phyloP scores from a whole-genome alignment of 2,888 invertebrate species.

The Dynastes hyllus region DNA sequence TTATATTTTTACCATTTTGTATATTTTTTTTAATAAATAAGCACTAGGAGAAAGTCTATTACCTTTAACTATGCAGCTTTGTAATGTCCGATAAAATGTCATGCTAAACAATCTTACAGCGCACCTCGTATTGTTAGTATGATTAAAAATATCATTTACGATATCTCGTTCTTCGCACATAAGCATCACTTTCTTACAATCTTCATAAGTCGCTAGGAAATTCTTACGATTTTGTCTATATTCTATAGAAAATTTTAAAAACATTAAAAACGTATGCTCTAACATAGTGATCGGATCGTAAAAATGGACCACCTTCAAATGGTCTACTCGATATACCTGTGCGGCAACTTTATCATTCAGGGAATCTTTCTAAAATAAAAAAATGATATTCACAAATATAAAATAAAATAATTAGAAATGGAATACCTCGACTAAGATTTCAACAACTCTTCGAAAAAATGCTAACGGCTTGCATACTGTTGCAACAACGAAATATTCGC shows the following conservation, averaged over 20 bases:
- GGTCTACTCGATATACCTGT: slow-evolving; percentile 38
- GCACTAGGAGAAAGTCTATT: neutral
- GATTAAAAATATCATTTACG: slow-evolving; percentile 31
- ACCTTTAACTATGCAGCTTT: slow-evolving; percentile 26
- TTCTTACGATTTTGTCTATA: slow-evolving; percentile 2
- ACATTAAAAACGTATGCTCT: slow-evolving; percentile 34
- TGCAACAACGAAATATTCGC: slow-evolving; percentile 51
- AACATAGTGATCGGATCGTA: slow-evolving; percentile 48
- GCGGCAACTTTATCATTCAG: slow-evolving; percentile 5
- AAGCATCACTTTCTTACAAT: slow-evolving; percentile 30
- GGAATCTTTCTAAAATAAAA: slow-evolving; percentile 8
- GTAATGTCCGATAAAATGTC: slow-evolving; percentile 30
- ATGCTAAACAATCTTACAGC: slow-evolving; percentile 48
- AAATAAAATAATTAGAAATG: neutral
- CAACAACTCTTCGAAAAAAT: slow-evolving; percentile 29
- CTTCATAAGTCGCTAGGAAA: neutral
- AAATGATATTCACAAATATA: neutral
- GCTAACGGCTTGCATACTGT: slow-evolving; percentile 48
- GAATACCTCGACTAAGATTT: slow-evolving; percentile 29
- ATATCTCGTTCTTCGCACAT: neutral
- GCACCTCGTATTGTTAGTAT: slow-evolving; percentile 30
- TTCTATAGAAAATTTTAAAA: slow-evolving; percentile 30
- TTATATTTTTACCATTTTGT: too few relatives aligned
- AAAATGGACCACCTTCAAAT: slow-evolving; percentile 44
- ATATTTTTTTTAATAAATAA: neutral